These are phyloP conservation scores for Gobio occitaniae DNA, from an alignment of 2,797 vertebrate species.

Conservation along the genomic window DNA sequence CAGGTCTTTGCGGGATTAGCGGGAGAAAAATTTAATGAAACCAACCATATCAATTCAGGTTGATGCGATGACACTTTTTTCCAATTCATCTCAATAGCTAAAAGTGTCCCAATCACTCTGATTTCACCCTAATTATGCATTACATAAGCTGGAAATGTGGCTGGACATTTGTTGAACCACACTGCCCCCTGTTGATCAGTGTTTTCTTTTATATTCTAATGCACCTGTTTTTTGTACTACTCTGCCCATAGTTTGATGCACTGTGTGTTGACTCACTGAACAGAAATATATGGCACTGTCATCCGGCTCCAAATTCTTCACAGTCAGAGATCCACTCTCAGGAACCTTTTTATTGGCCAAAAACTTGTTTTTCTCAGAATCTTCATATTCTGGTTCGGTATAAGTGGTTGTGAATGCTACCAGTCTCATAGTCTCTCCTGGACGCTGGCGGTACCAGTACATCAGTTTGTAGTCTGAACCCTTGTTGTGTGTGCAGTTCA, in stretches of 20 bases:
- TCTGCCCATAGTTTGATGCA: conserved; percentile 24
- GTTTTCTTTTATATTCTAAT: not conserved
- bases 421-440: conserved; percentile 60
- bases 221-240: conserved; percentile 29
- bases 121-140: not conserved
- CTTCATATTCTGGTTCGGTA: conserved; percentile 32
- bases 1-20: too few relatives aligned
- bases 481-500: conserved; percentile 66
- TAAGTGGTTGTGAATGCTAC: conserved; percentile 24
- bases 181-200: conserved; percentile 4
- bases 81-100: not conserved
- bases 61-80: not conserved
- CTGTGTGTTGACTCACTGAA: conserved; percentile 61
- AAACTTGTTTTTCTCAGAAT: conserved; percentile 39
- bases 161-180: not conserved
- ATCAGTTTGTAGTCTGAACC: not conserved
- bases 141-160: too few relatives aligned
- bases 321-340: conserved; percentile 55
- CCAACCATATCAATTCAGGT: not conserved
- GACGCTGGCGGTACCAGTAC: conserved; percentile 71
- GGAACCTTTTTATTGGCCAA: conserved; percentile 19
- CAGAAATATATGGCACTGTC: conserved; percentile 67
- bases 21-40: too few relatives aligned
- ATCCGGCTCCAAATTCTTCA: conserved; percentile 45
- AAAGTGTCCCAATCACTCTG: not conserved